Base-by-base conservation (phyloP, 2,888 invertebrate species). In the Gastracanthus pulcherrimus region DNA sequence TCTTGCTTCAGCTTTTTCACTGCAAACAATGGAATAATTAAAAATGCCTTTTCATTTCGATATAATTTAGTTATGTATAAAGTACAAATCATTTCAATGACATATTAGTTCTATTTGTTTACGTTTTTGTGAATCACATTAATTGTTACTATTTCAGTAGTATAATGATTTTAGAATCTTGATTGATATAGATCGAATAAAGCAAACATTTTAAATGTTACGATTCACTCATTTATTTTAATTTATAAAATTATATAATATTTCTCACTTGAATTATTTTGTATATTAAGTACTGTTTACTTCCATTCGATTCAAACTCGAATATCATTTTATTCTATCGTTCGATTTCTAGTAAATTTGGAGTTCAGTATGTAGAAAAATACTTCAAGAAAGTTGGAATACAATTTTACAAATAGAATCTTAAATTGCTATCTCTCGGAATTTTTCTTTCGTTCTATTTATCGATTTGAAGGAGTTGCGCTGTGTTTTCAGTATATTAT, bases 391-490 rank as follows among this genome's bases (percentile, higher is more conserved):
- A 7, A 19, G 23, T 26, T 23, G 13, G 11, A 69, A 69, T 48
- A 69, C 29, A 60, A 38, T 72, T 72, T 72, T 60, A 13, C 38
- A 55, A 60, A 29, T 29, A 16, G 58, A 72, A 72, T 72, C 55
- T 72, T 23, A 72, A 72, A 31, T 41, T 58, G 19, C 31, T 55
- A 4, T 31, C 31, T 41, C 55, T 13, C 62, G 36, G 9, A 34
- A 62, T 34, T 62, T 23, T 5, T 16, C 13, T n/a, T 45, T 16
- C n/a, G n/a, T n/a, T n/a, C n/a, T 26, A 19, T 34, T 16, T 58
- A 58, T 29, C 16, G 1, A 62, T 34, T 19, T 3, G 51, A 55
- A 51, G 34, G 36, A 62, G 62, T 62, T n/a, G 31, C 13, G 26
- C 13, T 62, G n/a, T 45, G 36, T 71, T 26, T 16, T 58, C 19